Base-by-base conservation (phyloP, 1,140 invertebrate species). In the Lethrus apterus region DNA sequence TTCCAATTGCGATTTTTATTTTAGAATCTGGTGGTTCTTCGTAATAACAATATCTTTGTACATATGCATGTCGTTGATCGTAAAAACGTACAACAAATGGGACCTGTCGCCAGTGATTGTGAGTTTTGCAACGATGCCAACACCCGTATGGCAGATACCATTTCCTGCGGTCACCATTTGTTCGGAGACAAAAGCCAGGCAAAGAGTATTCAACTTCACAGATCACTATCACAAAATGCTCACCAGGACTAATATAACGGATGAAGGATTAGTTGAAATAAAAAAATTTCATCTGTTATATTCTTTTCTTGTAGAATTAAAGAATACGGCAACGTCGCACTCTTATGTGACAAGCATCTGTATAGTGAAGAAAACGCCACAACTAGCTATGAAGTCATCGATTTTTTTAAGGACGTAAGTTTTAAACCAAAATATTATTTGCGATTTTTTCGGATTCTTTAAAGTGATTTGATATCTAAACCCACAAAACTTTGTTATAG, bases 81-180 rank as follows among this genome's bases (percentile, higher is more conserved):
- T 57, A 11, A 69, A 68, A 43, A 72, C 73, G 1, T 78, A 71
- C 59, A 57, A 58, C 1, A 77, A 76, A 44, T 79, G 76, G 74
- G 65, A 72, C 7, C 63, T 64, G 10, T 72, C 70, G 5, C 76
- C 76, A 2, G 75, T 78, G 1, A 74, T 78, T 14, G 74, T 78
- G 0, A 75, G 75, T 44, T 77, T 78, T 52, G 69, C 72, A 0
- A 67, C 71, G 45, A 69, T 66, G 44, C 67, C 70, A 0, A 76
- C 73, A 2, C 71, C 74, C 0, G 67, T 77, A 4, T 75, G 73
- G 70, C 65, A 71, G 46, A 68, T 77, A 24, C 74, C 75, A 0
- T 77, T 77, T 56, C 75, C 75, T n/a, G 72, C 75, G 3, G 64
- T 77, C 14, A 75, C 74, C 2, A 70, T 77, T 32, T 77, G 75